Conservation (phyloP, 2,888 invertebrate species). For the Ectobius pallidus region DNA sequence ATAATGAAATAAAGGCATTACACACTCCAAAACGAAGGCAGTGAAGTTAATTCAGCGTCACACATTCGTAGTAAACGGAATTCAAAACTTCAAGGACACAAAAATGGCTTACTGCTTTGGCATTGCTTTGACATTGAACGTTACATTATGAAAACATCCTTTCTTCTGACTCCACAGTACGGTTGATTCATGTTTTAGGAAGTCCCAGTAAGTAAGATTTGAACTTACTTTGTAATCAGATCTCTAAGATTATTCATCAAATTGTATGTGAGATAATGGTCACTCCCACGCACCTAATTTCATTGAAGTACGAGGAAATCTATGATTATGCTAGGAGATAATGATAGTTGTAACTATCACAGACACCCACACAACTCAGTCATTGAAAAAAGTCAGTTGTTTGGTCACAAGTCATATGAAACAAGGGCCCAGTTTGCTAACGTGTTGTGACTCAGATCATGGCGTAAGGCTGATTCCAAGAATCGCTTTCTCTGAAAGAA, state of each 20-base stretch:
- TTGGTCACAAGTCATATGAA: background rate
- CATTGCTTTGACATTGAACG: too few relatives aligned
- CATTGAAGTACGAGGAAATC: background rate
- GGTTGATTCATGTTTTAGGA: too few relatives aligned
- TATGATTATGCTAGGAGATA: background rate
- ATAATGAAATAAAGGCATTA: background rate
- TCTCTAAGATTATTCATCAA: too few relatives aligned
- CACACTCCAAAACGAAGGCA: too few relatives aligned
- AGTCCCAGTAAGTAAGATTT: too few relatives aligned
- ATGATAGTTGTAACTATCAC: background rate
- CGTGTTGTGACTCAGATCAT: slow-evolving; percentile 21
- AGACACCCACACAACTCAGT: too few relatives aligned
- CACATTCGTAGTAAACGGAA: background rate
- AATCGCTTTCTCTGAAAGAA: slow-evolving; percentile 19
- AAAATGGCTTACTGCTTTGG: background rate
- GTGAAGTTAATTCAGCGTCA: background rate
- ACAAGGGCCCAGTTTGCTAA: background rate
- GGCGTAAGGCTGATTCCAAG: background rate
- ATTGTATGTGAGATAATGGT: too few relatives aligned
- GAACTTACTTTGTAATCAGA: too few relatives aligned
- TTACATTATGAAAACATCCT: too few relatives aligned
- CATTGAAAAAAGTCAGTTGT: background rate
- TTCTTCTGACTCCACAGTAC: too few relatives aligned
- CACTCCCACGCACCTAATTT: too few relatives aligned
- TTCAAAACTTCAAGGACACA: background rate